Base-by-base conservation (phyloP, 2,888 invertebrate genomes). In the Tetragonula carbonaria region DNA sequence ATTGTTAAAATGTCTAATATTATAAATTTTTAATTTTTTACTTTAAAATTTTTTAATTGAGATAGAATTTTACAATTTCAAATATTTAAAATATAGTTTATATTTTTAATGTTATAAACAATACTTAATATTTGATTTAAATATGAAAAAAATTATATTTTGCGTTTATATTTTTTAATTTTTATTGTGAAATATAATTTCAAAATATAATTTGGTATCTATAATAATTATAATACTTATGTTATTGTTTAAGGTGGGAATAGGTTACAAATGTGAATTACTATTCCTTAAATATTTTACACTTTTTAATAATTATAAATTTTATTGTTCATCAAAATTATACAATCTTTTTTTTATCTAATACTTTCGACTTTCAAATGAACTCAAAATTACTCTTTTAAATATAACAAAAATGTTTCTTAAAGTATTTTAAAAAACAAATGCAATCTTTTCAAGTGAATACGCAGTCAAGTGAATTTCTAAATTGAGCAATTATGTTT, bases 401-500 rank as follows among this genome's bases (percentile, higher is more conserved):
- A 55, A 82, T 28, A 57, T 72, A 76, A 67, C 33, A 51, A 67
- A 82, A 71, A 63, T 62, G 11, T 63, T 28, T 6, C 14, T 57
- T 23, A 53, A 38, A 8, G 4, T 72, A 63, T 50, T 18, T 65
- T 51, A 16, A 28, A 51, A 74, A 74, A 82, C 14, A 78, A 85
- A 85, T 83, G 59, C 63, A 63, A 18, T 71, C 2, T 38, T 18
- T 67, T 28, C 0, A 79, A 70, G 6, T 57, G 50, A 51, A 21
- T 71, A 14, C 14, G 6, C 33, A 33, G 33, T 33, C 33, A 33
- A 33, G 33, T 33, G 72, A 76, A 4, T 62, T 68, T 38, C 50
- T 68, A 73, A 53, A 76, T 73, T 83, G 75, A 82, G 83, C 75
- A 83, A 80, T 67, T 57, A 33, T 28, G 33, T 45, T 80, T 57